Conservation (phyloP, 2,797 vertebrate species). For the Semaprochilodus insignis region DNA sequence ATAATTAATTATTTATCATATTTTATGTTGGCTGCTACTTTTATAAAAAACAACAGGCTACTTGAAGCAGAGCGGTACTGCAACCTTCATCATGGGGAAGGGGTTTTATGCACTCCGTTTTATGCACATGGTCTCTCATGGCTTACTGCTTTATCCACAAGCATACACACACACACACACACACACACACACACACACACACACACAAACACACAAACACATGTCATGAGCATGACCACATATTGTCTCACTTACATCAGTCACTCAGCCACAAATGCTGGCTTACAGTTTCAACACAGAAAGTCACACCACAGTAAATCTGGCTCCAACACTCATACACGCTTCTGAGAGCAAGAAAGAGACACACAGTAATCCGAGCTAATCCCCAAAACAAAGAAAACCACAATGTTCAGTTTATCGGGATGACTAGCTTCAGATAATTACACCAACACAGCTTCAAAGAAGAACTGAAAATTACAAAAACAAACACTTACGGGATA, state of each 20-base stretch:
- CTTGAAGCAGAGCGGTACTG: too few relatives aligned
- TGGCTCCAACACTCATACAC: constrained; percentile 11
- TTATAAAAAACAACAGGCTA: too few relatives aligned
- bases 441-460: background rate
- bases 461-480: too few relatives aligned
- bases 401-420: background rate
- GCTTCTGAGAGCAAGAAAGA: constrained; percentile 20
- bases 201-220: background rate
- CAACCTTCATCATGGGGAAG: too few relatives aligned
- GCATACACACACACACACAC: background rate
- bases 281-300: background rate
- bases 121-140: too few relatives aligned
- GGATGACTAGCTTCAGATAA: background rate
- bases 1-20: too few relatives aligned
- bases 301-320: background rate
- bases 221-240: constrained; percentile 15
- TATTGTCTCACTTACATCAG: background rate
- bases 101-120: too few relatives aligned
- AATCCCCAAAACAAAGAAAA: background rate
- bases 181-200: background rate
- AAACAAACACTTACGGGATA: background rate
- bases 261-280: background rate
- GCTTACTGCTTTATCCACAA: too few relatives aligned
- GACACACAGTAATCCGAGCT: constrained; percentile 1
- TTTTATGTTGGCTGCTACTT: too few relatives aligned